Percentiles rank a stretch among this genome's conserved stretches.
These are phyloP conservation scores for Leptinotarsa tumamoca DNA, from an alignment of 2,888 invertebrate species.

Conservation along the genomic window DNA sequence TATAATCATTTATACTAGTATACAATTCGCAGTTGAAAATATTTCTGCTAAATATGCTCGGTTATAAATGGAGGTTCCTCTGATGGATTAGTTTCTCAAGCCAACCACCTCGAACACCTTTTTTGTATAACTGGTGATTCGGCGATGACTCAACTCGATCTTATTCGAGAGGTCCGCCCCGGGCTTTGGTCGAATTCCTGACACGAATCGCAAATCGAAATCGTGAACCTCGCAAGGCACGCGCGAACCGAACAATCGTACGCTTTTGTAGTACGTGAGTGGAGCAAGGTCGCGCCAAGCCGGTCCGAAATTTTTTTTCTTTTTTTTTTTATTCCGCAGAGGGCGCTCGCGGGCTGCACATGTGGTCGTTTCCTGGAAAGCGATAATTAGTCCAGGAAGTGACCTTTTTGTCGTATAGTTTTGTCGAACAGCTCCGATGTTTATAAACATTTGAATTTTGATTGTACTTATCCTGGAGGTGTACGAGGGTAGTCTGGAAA, in stretches of 20 bases:
- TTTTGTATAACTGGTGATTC: not conserved
- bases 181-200: conserved; percentile 6
- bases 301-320: not conserved
- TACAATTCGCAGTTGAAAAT: too few species aligned
- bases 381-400: not conserved
- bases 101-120: not conserved
- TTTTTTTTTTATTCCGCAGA: not conserved
- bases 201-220: not conserved
- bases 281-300: conserved; percentile 12
- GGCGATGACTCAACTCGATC: not conserved
- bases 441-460: too few species aligned
- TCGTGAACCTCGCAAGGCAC: conserved; percentile 17
- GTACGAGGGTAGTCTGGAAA: too few species aligned
- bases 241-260: conserved; percentile 1
- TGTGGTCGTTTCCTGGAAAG: too few species aligned
- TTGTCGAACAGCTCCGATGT: too few species aligned
- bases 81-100: too few species aligned
- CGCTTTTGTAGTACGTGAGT: conserved; percentile 12
- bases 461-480: too few species aligned
- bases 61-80: too few species aligned
- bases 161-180: not conserved
- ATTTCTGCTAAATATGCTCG: too few species aligned
- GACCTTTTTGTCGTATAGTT: not conserved
- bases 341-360: not conserved
- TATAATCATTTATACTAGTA: too few species aligned